Evolutionary conservation across 2,797 vertebrate genomes (phyloP).

Genomic region (Peromyscus attwateri): DNA sequence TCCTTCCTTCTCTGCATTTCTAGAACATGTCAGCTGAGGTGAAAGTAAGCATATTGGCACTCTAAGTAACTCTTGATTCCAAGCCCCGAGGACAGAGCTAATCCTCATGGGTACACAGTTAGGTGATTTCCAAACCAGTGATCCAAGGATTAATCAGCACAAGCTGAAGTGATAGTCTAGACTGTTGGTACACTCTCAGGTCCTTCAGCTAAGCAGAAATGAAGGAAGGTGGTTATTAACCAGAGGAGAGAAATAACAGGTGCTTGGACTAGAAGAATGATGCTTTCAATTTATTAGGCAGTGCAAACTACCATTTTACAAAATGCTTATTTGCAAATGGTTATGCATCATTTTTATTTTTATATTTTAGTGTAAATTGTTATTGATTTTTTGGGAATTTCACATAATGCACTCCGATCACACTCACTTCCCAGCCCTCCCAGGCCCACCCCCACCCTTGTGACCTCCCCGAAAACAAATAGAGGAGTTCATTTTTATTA

Average conservation of each 20-base stretch:
- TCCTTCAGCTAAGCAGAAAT: background rate
- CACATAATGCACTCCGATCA: background rate
- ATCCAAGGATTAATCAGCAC: background rate
- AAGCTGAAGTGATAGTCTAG: background rate
- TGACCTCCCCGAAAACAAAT: background rate
- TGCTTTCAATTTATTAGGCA: slow-evolving; percentile 7
- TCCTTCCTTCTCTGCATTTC: background rate
- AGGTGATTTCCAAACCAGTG: background rate
- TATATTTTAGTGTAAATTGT: background rate
- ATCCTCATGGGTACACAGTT: background rate
- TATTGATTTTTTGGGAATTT: background rate
- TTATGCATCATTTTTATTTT: background rate
- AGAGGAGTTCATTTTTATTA: background rate
- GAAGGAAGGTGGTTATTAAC: slow-evolving; percentile 22
- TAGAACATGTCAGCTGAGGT: background rate
- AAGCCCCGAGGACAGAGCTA: background rate
- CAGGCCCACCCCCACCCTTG: background rate
- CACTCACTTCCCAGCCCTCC: background rate
- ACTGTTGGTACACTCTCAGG: background rate
- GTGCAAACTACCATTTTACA: background rate
- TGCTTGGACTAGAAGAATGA: slow-evolving; percentile 24
- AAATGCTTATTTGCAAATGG: background rate
- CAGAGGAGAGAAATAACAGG: background rate
- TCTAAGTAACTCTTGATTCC: background rate
- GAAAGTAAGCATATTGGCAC: background rate